These are phyloP conservation scores for Chloroceryle aenea DNA, from an alignment of 2,113 vertebrate genomes.

Conservation along the genomic window DNA sequence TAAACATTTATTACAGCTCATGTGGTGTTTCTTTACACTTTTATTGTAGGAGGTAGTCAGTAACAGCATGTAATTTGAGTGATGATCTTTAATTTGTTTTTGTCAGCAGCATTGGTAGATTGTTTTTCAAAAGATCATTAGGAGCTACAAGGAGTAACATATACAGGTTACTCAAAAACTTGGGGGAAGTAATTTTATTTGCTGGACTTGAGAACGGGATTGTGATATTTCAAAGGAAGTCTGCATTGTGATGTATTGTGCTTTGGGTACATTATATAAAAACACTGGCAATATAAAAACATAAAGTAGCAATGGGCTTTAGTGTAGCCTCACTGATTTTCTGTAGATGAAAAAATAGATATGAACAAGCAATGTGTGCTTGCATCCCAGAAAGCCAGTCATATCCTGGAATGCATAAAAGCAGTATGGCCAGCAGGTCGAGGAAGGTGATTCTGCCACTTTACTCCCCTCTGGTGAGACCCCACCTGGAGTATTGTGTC, in stretches of 20 bases:
- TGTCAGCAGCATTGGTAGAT: background rate
- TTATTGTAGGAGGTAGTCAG: background rate
- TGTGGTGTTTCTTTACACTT: background rate
- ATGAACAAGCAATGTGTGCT: fast-evolving
- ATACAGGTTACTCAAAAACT: background rate
- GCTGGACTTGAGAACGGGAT: background rate
- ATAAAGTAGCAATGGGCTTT: background rate
- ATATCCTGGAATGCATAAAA: background rate
- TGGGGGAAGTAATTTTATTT: background rate
- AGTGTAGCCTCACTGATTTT: background rate
- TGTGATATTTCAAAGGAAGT: background rate
- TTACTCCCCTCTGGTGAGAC: background rate
- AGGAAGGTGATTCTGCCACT: background rate
- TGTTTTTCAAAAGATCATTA: background rate
- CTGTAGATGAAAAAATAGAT: background rate
- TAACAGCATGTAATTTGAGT: background rate
- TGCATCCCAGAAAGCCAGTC: background rate
- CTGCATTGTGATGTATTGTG: background rate
- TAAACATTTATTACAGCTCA: slow-evolving; percentile 18
- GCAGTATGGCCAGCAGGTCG: fast-evolving
- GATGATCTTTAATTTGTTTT: background rate
- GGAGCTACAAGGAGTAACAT: background rate
- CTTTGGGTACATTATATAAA: background rate
- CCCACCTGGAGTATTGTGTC: background rate
- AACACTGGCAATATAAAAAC: background rate